Base-by-base conservation (phyloP, 2,888 invertebrate species). In the Melikaiella ostensackeni region DNA sequence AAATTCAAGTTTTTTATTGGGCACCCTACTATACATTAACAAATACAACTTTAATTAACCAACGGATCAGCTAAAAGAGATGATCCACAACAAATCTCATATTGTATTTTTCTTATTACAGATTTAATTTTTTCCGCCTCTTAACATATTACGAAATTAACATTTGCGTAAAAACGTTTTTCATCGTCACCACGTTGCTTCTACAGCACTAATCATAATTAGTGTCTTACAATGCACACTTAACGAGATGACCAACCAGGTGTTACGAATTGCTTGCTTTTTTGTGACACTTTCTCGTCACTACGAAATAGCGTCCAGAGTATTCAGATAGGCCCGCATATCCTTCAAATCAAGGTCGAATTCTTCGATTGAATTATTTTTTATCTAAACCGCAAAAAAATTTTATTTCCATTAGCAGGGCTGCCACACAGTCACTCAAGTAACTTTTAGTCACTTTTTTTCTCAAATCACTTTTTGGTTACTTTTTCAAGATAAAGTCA, bases 191-290 rank as follows among this genome's bases (percentile, higher is more conserved):
- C 55, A 55, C 21, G 21, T 55, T n/a, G 21, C 8, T 50, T 50
- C 55, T 21, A 7, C 55, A 55, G 9, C 21, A 55, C 55, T 59
- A 27, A 59, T 59, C 59, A 7, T 59, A 59, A 59, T 59, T 59
- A 27, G 27, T 24, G 59, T 7, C 13, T 59, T 46, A 42, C 50
- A 50, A n/a, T 50, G 50, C 50, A 50, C n/a, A 50, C n/a, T 50
- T 50, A 57, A 57, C 24, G 16, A 59, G 59, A 59, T 59, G 59
- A 27, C 16, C 59, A 59, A 59, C 59, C 59, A 59, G 59, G 59
- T 27, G 59, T 59, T 59, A 59, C 21, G 24, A 27, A 16, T 21
- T 27, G 27, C 27, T 59, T 59, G 13, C 27, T 59, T 27, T 59
- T 13, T 27, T 59, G 21, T 59, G 27, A 27, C 59, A 16, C 27